A percentile compares a stretch with the other conserved stretches of the same genome.
Conservation (phyloP, 2,113 vertebrate genomes). For the Oncorhynchus kisutch region DNA sequence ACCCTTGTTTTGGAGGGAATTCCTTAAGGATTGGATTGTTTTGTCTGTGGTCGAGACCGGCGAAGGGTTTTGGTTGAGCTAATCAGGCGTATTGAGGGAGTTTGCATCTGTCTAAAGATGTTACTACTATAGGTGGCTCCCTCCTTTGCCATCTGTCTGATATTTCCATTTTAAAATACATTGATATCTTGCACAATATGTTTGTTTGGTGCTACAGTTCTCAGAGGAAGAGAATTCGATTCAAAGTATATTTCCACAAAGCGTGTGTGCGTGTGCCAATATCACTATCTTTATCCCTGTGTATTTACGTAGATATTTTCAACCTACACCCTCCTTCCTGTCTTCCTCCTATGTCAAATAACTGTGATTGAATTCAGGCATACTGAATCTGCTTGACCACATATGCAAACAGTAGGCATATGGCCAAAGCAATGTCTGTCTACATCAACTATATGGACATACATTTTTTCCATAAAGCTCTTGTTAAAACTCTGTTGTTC, state of each 20-base stretch:
- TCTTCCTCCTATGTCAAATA: constrained; percentile 13
- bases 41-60: too few species aligned
- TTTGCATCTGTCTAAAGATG: constrained; percentile 49
- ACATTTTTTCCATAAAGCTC: constrained; percentile 24
- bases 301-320: not conserved
- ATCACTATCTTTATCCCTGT: too few species aligned
- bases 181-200: too few species aligned
- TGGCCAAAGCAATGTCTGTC: constrained; percentile 29
- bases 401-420: constrained; percentile 7
- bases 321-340: not conserved
- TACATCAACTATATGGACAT: constrained; percentile 17
- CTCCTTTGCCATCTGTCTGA: too few species aligned
- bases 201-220: not conserved
- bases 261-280: too few species aligned
- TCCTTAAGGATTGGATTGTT: too few species aligned
- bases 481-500: constrained; percentile 21
- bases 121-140: too few species aligned
- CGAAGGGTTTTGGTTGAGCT: too few species aligned
- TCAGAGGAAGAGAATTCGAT: not conserved
- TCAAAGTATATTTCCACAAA: too few species aligned
- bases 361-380: constrained; percentile 32
- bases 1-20: constrained; percentile 31
- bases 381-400: constrained; percentile 32
- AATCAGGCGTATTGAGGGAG: constrained; percentile 11
- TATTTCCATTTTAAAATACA: not conserved